Conservation (phyloP, 2,113 vertebrate species). For the Cynopterus brachyotis region DNA sequence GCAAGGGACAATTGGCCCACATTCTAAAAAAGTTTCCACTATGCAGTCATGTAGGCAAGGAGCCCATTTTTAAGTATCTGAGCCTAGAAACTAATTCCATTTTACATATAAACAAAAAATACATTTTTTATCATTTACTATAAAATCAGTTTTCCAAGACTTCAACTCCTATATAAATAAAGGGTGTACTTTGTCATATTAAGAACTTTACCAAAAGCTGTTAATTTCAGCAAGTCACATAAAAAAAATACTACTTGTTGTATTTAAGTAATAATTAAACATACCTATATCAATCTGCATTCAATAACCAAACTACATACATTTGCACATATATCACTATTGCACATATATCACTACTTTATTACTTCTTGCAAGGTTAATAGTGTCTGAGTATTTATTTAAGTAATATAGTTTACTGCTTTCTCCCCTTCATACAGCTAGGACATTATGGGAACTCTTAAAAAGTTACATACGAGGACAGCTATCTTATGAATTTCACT, state of each 20-base stretch:
- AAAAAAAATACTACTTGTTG: not conserved
- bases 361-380: not conserved
- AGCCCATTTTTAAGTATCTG: not conserved
- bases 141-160: constrained; percentile 20
- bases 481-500: constrained; percentile 43
- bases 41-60: not conserved
- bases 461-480: not conserved
- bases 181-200: not conserved
- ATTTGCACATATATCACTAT: not conserved
- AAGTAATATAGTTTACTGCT: not conserved
- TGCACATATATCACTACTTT: not conserved
- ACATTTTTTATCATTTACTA: not conserved
- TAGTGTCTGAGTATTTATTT: not conserved
- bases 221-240: constrained; percentile 46
- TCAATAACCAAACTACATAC: not conserved
- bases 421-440: not conserved
- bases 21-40: not conserved
- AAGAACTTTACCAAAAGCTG: constrained; percentile 33
- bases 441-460: not conserved
- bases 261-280: not conserved
- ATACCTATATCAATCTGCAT: not conserved
- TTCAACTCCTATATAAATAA: not conserved
- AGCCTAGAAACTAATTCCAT: constrained; percentile 28
- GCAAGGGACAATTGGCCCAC: not conserved
- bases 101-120: constrained; percentile 29